Evolutionary conservation across 2,888 invertebrate species (phyloP), one percentile per base, ranked within the genome.

Genomic region (Stenchaetothrips biformis): DNA sequence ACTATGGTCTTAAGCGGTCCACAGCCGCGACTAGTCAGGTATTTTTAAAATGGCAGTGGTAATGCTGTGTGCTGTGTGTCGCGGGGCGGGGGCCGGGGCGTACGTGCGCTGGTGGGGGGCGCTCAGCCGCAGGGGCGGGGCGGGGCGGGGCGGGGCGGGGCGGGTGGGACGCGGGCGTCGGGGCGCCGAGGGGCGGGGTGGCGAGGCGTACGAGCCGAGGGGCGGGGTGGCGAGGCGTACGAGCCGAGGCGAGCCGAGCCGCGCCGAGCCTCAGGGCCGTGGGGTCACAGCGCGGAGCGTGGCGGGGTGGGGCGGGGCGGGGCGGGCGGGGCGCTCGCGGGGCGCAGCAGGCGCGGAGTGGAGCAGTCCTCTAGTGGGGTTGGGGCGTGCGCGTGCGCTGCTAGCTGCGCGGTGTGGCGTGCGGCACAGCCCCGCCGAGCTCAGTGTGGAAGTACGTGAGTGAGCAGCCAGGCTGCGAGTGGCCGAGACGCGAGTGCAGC

Each of bases 1-100:
- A 37, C 37, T 37, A 37, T 37, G 59, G 59, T 18, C 67, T n/a
- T 67, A 74, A 21, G 21, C 67, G 11, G 67, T 25, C 67, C 21
- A 25, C 1, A 21, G 21, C 67, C 25, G 21, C 37, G 1, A 1
- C 37, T 37, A 37, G 37, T 37, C 67, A 25, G 67, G 67, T 74
- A 74, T 74, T 74, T 74, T 74, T 74, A 74, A 74, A 74, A 74
- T 74, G 21, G 67, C 67, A 74, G 67, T 74, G 25, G 67, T 74
- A 74, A 74, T 74, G 25, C 67, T 25, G 21, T 25, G 37, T 37
- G 37, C 37, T 37, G 37, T 37, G 37, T 37, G 37, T 37, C 37
- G 37, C 37, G 37, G 37, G 37, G 37, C 37, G 37, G 37, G 37
- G 37, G 37, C 37, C 37, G 37, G 37, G 37, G 37, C 37, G 37